These are phyloP conservation scores for Melanotaenia parkinsoni DNA, from an alignment of 2,797 vertebrate genomes.

Conservation along the genomic window DNA sequence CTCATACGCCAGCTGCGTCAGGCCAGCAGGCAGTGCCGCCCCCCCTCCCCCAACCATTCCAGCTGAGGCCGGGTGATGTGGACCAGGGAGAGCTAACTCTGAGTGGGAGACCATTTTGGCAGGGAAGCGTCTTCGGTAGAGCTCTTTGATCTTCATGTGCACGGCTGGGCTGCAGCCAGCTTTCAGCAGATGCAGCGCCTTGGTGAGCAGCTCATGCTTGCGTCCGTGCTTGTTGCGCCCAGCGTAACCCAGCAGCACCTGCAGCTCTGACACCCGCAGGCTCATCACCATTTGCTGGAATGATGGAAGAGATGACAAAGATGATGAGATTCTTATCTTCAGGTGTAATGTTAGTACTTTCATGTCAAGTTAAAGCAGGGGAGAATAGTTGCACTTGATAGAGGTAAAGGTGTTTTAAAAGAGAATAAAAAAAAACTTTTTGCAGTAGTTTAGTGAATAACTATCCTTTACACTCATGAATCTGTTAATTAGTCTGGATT, in stretches of 20 bases:
- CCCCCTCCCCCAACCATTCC: slow-evolving; percentile 71
- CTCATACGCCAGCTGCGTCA: slow-evolving; percentile 93
- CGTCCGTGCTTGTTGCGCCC: slow-evolving; percentile 98
- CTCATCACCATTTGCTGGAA: slow-evolving; percentile 99
- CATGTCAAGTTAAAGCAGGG: background rate
- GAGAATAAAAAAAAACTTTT: background rate
- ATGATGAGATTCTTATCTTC: slow-evolving; percentile 4
- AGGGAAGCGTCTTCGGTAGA: slow-evolving; percentile 95
- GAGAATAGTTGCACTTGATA: background rate
- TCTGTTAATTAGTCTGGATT: background rate
- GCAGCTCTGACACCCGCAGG: slow-evolving; percentile 98
- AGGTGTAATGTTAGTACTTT: background rate
- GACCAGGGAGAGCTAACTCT: slow-evolving; percentile 89
- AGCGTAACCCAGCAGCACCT: slow-evolving; percentile 97
- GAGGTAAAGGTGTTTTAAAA: background rate
- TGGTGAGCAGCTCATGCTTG: slow-evolving; percentile 98
- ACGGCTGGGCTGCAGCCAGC: slow-evolving; percentile 96
- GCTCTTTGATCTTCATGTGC: slow-evolving; percentile 99
- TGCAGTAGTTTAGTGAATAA: too few species aligned
- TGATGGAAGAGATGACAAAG: background rate
- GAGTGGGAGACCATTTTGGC: slow-evolving; percentile 94
- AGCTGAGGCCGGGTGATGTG: slow-evolving; percentile 85
- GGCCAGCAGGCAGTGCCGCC: slow-evolving; percentile 86
- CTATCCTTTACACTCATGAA: background rate
- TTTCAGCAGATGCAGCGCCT: slow-evolving; percentile 96